A percentile compares a stretch with the other conserved stretches of the same genome.
Evolutionary conservation across 2,888 invertebrate species (phyloP).

Genomic region (Siphonodentalium dalli): DNA sequence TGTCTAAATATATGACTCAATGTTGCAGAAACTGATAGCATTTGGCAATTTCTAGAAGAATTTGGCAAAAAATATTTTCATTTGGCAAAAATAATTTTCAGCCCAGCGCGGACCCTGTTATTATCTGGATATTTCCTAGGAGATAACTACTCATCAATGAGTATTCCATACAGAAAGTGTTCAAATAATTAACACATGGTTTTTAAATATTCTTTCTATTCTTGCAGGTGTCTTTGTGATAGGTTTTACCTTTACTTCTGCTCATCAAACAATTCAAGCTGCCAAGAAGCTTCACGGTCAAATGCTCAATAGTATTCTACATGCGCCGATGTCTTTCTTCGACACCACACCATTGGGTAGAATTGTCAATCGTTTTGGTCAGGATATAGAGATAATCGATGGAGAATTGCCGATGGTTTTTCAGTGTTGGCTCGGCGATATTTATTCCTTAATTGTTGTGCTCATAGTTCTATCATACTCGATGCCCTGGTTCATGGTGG

Average conservation of each 20-base stretch:
- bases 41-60: no score
- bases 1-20: no score
- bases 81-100: no score
- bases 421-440: conserved; percentile 23
- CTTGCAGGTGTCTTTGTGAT: no score
- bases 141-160: no score
- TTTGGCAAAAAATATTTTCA: no score
- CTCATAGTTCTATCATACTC: conserved; percentile 59
- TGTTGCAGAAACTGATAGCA: no score
- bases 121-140: no score
- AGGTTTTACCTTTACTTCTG: conserved; percentile 33
- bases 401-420: conserved; percentile 36
- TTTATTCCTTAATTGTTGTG: conserved; percentile 50
- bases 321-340: conserved; percentile 57
- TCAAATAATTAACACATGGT: no score
- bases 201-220: no score
- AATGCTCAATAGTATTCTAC: conserved; percentile 42
- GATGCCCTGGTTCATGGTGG: conserved; percentile 55
- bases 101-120: no score
- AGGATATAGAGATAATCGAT: conserved; percentile 45
- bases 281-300: conserved; percentile 36
- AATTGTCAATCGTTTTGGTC: conserved; percentile 58
- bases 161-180: no score
- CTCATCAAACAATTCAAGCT: conserved; percentile 43
- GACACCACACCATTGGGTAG: conserved; percentile 64